Evolutionary conservation across 2,888 invertebrate genomes (phyloP), one percentile per base, ranked within the genome.

Genomic region (Venustoraphidia nigricollis): DNA sequence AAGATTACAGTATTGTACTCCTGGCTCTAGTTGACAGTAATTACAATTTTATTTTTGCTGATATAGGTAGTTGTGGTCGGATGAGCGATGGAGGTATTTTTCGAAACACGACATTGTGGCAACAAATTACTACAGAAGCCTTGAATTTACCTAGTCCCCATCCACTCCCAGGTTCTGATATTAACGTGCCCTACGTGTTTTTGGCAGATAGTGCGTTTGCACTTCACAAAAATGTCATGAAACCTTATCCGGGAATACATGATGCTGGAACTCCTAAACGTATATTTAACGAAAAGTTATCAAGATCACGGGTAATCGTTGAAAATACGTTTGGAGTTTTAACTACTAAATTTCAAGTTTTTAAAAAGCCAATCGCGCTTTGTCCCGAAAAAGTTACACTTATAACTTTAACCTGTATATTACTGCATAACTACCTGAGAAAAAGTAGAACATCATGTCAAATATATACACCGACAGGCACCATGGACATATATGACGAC

Each of bases 11-110:
- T 47, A 56, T 61, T 27, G 58, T 60, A 36, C 51, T 60, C 27
- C 48, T 59, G 45, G 58, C 56, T 17, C 41, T 56, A 45, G 55
- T 57, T 10, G 55, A 57, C 43, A 53, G 50, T 9, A 50, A 58
- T 10, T 58, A 58, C 46, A 48, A 47, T 35, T 61, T 61, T 54
- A 56, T 57, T 40, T 58, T 58, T 52, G 57, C 58, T 44, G 58
- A 62, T 43, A 54, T 63, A 36, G 62, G 59, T 13, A 48, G 54
- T 45, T 59, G 58, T 52, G 59, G 62, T 11, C 53, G 57, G 49
- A 56, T 58, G 9, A 56, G 54, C 47, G 59, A 55, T 47, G 55
- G 53, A 36, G 55, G 55, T 2, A 47, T 55, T 8, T 50, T 55
- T 35, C 36, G 11, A 51, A 50, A 54, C 44, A 47, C 36, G 45